These are phyloP conservation scores for Chiloscyllium plagiosum DNA, from an alignment of 2,113 vertebrate genomes.

Conservation along the genomic window DNA sequence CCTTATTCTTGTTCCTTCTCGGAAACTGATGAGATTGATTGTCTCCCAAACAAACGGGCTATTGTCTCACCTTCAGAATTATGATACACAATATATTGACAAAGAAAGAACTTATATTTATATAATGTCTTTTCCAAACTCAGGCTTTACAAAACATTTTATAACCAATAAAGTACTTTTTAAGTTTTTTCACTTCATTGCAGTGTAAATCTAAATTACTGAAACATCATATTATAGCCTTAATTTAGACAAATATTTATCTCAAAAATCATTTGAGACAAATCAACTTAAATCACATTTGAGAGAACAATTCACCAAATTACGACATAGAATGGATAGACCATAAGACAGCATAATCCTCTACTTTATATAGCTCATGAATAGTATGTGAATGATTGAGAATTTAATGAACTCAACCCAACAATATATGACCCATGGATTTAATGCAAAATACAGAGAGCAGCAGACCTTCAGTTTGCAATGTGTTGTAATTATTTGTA, in stretches of 20 bases:
- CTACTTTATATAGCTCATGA: too few species aligned
- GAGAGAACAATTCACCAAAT: too few species aligned
- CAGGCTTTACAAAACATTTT: not conserved
- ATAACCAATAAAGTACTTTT: not conserved
- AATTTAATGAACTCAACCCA: too few species aligned
- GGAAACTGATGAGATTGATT: not conserved
- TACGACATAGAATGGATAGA: too few species aligned
- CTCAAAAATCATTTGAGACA: not conserved
- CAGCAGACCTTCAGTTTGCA: too few species aligned
- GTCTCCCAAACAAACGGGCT: not conserved
- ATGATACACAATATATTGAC: not conserved
- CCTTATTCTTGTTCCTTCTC: not conserved
- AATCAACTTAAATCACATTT: too few species aligned
- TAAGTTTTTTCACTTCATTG: not conserved
- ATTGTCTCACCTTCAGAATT: not conserved
- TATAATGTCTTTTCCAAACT: not conserved
- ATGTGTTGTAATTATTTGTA: too few species aligned
- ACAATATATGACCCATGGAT: too few species aligned
- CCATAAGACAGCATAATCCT: too few species aligned
- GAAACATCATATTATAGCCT: not conserved
- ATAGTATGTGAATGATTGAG: too few species aligned
- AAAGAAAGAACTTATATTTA: not conserved
- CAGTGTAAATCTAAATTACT: not conserved
- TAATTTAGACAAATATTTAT: not conserved
- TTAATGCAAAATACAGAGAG: too few species aligned